These are phyloP conservation scores for Hoplias malabaricus DNA, from an alignment of 2,113 vertebrate species.

Conservation along the genomic window DNA sequence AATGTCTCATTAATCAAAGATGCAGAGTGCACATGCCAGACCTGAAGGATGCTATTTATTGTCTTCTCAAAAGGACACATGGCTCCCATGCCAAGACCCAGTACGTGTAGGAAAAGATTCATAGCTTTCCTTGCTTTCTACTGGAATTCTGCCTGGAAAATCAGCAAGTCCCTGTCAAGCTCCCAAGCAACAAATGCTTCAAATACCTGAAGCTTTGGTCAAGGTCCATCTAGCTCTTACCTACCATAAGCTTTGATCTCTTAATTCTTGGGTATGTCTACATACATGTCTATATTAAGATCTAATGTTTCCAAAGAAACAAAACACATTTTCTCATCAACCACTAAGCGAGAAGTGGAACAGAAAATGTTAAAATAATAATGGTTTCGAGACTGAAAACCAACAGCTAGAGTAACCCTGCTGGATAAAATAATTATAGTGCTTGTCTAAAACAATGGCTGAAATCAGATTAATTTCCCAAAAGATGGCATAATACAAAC, in stretches of 20 bases:
- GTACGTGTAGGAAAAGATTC: conserved; percentile 58
- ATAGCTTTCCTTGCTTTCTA: conserved; percentile 54
- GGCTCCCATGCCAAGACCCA: conserved; percentile 59
- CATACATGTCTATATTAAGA: neutral
- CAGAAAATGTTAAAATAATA: neutral
- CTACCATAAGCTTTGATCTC: neutral
- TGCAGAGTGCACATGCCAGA: neutral
- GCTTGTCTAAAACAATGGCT: neutral
- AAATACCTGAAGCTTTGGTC: conserved; percentile 44
- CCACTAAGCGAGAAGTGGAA: neutral
- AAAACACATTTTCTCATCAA: neutral
- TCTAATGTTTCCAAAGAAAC: neutral
- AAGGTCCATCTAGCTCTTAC: conserved; percentile 25
- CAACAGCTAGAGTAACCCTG: neutral
- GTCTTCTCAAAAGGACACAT: conserved; percentile 40
- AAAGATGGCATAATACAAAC: too few relatives aligned
- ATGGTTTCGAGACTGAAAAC: neutral
- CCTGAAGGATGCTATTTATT: conserved; percentile 19
- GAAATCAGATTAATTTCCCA: too few relatives aligned
- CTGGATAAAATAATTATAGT: neutral
- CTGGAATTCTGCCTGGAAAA: conserved; percentile 68
- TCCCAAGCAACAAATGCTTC: conserved; percentile 54
- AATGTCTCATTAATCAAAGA: neutral
- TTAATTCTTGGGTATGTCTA: neutral
- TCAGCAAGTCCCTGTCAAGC: conserved; percentile 59